phyloP scores from a whole-genome alignment of 2,888 invertebrate species.

The Ormia ochracea region DNA sequence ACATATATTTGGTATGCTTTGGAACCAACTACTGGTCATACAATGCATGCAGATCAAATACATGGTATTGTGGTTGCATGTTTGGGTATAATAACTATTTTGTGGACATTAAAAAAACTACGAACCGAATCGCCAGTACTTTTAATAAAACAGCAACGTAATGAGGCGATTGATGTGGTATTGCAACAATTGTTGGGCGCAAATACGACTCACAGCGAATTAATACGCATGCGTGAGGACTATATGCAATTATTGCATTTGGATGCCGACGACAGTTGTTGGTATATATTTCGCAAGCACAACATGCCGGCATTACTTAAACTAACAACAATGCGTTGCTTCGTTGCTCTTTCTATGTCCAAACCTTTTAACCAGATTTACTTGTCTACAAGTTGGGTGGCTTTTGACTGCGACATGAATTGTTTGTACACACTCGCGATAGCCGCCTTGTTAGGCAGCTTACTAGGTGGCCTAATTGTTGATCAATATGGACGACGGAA shows the following conservation, averaged over 20 bases:
- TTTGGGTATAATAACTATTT: constrained; percentile 69
- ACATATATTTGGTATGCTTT: constrained; percentile 69
- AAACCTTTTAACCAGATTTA: constrained; percentile 72
- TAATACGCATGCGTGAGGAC: constrained; percentile 68
- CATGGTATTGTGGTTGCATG: constrained; percentile 69
- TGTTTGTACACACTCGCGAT: constrained; percentile 70
- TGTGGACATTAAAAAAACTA: constrained; percentile 66
- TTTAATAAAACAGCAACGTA: constrained; percentile 68
- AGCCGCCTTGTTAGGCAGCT: constrained; percentile 71
- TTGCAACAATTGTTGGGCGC: constrained; percentile 66
- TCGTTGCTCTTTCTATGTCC: constrained; percentile 69
- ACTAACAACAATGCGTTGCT: constrained; percentile 68
- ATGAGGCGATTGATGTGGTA: constrained; percentile 66
- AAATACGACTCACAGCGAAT: constrained; percentile 64
- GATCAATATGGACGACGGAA: constrained; percentile 71
- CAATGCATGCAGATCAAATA: constrained; percentile 71
- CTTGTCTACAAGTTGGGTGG: constrained; percentile 68
- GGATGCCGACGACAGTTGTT: constrained; percentile 61
- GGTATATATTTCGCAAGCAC: constrained; percentile 37
- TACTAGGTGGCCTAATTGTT: constrained; percentile 69
- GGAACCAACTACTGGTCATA: constrained; percentile 61
- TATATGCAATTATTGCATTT: constrained; percentile 64
- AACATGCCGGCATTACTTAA: constrained; percentile 67
- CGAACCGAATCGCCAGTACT: constrained; percentile 70
- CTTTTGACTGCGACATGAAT: constrained; percentile 69